phyloP scores from a whole-genome alignment of 2,113 vertebrate genomes.

The Corythoichthys intestinalis region DNA sequence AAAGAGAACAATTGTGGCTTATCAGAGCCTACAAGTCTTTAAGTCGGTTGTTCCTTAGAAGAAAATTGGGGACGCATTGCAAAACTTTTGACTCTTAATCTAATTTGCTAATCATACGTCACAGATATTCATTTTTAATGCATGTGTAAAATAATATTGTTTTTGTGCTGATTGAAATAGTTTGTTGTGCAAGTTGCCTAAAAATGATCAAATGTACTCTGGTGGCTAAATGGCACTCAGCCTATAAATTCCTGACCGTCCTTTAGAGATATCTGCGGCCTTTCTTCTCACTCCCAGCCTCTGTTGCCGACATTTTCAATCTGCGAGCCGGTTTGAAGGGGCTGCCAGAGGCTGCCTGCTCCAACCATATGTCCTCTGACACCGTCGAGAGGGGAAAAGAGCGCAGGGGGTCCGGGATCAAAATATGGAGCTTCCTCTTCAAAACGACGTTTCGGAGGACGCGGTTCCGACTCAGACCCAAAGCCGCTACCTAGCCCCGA shows the following conservation, averaged over 20 bases:
- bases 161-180: not conserved
- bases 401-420: constrained; percentile 33
- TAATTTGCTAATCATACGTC: not conserved
- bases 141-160: not conserved
- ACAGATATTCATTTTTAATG: not conserved
- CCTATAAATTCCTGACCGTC: constrained; percentile 55
- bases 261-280: constrained; percentile 54
- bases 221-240: constrained; percentile 31
- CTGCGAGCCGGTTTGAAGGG: constrained; percentile 53
- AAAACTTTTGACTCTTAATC: not conserved
- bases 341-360: constrained; percentile 67
- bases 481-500: constrained; percentile 26
- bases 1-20: too few species aligned
- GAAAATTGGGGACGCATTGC: too few species aligned
- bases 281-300: constrained; percentile 56
- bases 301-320: constrained; percentile 52
- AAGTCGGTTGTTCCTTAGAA: too few species aligned
- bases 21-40: too few species aligned
- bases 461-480: constrained; percentile 39
- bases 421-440: constrained; percentile 62
- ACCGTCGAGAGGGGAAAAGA: constrained; percentile 17
- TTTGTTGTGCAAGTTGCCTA: not conserved
- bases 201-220: constrained; percentile 11
- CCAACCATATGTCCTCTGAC: constrained; percentile 50
- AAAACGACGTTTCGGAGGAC: constrained; percentile 53